Evolutionary conservation across 2,888 invertebrate genomes (phyloP).

Genomic region (Drosophila maculinotata): DNA sequence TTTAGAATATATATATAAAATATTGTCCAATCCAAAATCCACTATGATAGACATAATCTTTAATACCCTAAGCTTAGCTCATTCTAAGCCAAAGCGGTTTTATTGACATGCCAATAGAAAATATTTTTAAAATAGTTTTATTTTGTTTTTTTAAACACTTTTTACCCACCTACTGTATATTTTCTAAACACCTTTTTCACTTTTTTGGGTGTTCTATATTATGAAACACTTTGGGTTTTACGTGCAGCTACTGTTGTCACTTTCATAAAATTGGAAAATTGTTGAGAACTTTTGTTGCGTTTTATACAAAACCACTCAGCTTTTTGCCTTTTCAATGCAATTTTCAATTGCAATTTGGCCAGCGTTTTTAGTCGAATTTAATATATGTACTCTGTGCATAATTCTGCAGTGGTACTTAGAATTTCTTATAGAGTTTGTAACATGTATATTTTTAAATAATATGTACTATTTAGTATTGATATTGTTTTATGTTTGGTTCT

Average conservation of each 20-base stretch:
- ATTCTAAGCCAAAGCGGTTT: too few relatives aligned
- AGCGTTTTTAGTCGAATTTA: conserved; percentile 3
- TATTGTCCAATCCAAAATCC: too few relatives aligned
- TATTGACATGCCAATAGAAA: neutral
- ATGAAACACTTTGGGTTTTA: too few relatives aligned
- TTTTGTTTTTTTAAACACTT: too few relatives aligned
- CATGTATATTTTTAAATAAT: too few relatives aligned
- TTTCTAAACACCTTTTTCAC: conserved; percentile 1
- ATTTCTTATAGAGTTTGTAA: too few relatives aligned
- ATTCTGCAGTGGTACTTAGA: too few relatives aligned
- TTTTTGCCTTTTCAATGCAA: conserved; percentile 44
- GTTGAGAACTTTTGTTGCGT: conserved; percentile 19
- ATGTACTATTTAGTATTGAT: too few relatives aligned
- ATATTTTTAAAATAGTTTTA: neutral
- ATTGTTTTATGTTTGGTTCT: too few relatives aligned
- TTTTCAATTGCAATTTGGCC: conserved; percentile 45
- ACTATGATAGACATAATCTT: too few relatives aligned
- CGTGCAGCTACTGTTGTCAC: neutral
- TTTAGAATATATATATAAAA: neutral
- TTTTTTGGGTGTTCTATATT: too few relatives aligned
- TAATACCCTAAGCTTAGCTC: too few relatives aligned
- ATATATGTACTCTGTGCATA: neutral
- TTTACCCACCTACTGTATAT: neutral
- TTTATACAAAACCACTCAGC: conserved; percentile 41
- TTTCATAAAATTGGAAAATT: conserved; percentile 16